phyloP scores from a whole-genome alignment of 2,113 vertebrate genomes.

The Cebus imitator region DNA sequence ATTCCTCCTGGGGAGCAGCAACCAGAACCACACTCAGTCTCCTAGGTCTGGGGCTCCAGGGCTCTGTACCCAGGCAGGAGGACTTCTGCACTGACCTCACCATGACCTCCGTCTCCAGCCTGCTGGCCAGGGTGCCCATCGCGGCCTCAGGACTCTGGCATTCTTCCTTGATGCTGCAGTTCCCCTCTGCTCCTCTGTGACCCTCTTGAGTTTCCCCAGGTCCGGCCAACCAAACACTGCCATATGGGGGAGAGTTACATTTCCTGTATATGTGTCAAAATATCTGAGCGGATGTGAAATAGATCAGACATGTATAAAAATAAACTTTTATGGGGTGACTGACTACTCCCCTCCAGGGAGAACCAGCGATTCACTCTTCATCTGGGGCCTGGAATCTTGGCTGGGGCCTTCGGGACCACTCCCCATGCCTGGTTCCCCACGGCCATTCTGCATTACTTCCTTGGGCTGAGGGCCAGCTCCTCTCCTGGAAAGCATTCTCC shows the following conservation, averaged over 20 bases:
- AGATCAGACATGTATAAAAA: constrained; percentile 81
- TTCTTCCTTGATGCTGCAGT: constrained; percentile 15
- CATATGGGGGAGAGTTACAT: constrained; percentile 73
- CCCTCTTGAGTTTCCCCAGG: constrained; percentile 71
- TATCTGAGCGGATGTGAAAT: constrained; percentile 79
- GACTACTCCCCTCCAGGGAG: constrained; percentile 69
- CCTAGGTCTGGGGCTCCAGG: neutral
- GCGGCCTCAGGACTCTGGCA: constrained; percentile 45
- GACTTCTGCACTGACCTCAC: neutral
- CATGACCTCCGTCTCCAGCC: neutral
- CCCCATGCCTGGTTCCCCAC: neutral
- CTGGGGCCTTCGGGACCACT: constrained; percentile 42
- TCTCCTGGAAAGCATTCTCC: neutral
- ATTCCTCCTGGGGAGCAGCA: neutral
- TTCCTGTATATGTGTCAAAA: constrained; percentile 80
- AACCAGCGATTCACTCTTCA: constrained; percentile 66
- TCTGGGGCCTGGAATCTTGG: constrained; percentile 78
- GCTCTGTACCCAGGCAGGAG: neutral
- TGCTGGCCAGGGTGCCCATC: neutral
- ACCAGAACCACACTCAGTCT: neutral
- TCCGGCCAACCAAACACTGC: constrained; percentile 67
- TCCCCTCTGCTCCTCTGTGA: constrained; percentile 63
- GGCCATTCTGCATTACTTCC: neutral
- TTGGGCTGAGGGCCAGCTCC: neutral
- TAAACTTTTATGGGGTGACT: constrained; percentile 79